Evolutionary conservation across 1,140 invertebrate genomes (phyloP), one percentile per base, ranked within the genome.

Genomic region (Dufourea novaeangliae): DNA sequence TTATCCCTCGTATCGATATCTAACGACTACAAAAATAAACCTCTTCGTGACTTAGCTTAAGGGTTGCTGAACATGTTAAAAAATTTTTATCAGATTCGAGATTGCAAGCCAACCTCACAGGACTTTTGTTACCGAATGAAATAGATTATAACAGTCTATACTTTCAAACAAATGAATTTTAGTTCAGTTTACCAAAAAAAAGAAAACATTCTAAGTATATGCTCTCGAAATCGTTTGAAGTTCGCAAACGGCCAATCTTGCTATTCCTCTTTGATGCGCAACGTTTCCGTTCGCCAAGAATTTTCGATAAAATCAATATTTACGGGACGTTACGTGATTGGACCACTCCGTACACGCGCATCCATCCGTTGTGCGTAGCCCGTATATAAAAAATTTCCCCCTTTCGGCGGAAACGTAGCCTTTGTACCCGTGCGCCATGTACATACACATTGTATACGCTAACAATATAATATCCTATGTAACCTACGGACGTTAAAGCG

Each of bases 401-500:
- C 54, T 69, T 14, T 87, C 72, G 73, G 73, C 86, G 84, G 86
- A 87, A 89, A 90, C 87, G 82, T 86, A 87, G 86, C 77, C 67
- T 80, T 78, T 80, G 69, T 84, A 84, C 69, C 82, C 74, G 70
- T 87, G 86, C 83, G 73, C 86, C 87, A 76, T 86, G 86, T 86
- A 87, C 82, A 83, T 54, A 71, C 67, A 84, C 41, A 50, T 76
- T 76, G 79, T 85, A 80, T 80, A 80, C 82, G 67, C 72, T 84
- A 79, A 83, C 85, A 88, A 84, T 88, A 87, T 87, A 80, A 88
- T 87, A 86, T 84, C 69, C 83, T 88, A 88, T 74, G 71, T 85
- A 82, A 82, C 73, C 87, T 90, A 88, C 82, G 87, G 86, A 89
- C 87, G 86, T 87, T 88, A 88, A 89, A 88, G 86, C 87, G 85